Evolutionary conservation across 2,888 invertebrate species (phyloP).

Genomic region (Latrodectus hesperus): DNA sequence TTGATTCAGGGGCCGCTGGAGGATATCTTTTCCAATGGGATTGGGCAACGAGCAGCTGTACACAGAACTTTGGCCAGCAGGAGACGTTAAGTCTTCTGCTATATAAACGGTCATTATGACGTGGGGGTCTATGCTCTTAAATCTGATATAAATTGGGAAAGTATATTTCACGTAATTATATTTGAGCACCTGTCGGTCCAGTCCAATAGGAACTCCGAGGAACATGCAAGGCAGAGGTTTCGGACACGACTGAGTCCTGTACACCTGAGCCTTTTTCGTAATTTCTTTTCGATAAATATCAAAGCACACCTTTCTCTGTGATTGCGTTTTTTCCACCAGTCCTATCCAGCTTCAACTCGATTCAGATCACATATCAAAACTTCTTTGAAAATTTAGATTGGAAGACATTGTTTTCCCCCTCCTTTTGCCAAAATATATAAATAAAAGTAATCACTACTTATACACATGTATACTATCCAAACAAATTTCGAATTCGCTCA

Average conservation of each 20-base stretch:
- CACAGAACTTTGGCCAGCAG: constrained; percentile 41
- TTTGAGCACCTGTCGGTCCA: constrained; percentile 45
- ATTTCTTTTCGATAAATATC: not conserved
- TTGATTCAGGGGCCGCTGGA: constrained; percentile 57
- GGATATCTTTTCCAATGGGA: constrained; percentile 8
- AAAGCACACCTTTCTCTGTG: not conserved
- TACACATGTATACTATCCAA: no score
- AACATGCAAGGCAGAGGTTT: constrained; percentile 12
- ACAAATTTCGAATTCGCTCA: no score
- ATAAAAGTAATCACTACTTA: no score
- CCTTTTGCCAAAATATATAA: no score
- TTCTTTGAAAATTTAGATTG: no score
- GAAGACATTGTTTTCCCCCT: no score
- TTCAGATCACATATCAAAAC: no score
- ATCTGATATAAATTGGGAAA: constrained; percentile 12
- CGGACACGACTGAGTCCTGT: constrained; percentile 22
- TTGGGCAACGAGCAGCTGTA: constrained; percentile 61
- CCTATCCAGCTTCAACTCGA: no score
- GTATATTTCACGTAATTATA: constrained; percentile 50
- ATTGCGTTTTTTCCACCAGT: not conserved
- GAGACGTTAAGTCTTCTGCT: constrained; percentile 13
- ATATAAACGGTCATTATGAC: constrained; percentile 47
- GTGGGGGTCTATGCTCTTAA: constrained; percentile 42
- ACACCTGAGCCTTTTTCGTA: not conserved
- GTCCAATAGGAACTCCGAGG: constrained; percentile 17